These are phyloP conservation scores for Drosophila insularis DNA, from an alignment of 1,140 invertebrate genomes.

Conservation along the genomic window DNA sequence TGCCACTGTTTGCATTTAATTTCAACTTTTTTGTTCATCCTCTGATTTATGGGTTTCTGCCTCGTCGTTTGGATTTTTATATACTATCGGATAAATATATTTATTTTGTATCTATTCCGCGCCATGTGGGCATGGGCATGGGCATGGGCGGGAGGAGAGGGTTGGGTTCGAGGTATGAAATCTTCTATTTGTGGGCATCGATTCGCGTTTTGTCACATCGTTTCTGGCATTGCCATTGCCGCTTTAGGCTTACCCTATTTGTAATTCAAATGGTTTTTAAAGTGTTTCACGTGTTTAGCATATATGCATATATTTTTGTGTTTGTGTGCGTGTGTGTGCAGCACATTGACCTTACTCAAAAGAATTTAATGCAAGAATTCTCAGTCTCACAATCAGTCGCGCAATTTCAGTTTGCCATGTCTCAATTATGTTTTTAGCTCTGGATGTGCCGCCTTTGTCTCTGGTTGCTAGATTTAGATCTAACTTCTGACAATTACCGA, in stretches of 20 bases:
- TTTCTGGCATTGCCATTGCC: slow-evolving; percentile 42
- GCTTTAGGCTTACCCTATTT: slow-evolving; percentile 52
- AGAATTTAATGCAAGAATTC: not conserved
- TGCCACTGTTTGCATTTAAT: slow-evolving; percentile 72
- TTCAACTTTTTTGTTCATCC: slow-evolving; percentile 58
- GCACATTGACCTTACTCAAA: slow-evolving; percentile 34
- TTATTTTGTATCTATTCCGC: slow-evolving; percentile 72
- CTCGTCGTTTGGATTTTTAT: slow-evolving; percentile 4
- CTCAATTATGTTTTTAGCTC: slow-evolving; percentile 45
- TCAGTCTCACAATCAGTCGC: not conserved
- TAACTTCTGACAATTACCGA: slow-evolving; percentile 19
- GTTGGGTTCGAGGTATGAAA: not conserved
- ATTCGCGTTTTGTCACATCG: slow-evolving; percentile 52
- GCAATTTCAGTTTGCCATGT: slow-evolving; percentile 17
- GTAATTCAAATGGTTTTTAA: slow-evolving; percentile 70
- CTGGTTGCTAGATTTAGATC: not conserved
- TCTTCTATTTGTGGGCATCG: slow-evolving; percentile 45
- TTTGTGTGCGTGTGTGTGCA: slow-evolving; percentile 8
- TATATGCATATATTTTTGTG: slow-evolving; percentile 27
- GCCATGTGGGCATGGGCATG: slow-evolving; percentile 14
- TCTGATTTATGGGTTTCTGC: slow-evolving; percentile 72
- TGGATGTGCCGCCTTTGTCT: too few species aligned
- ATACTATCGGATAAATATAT: slow-evolving; percentile 53
- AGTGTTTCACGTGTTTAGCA: slow-evolving; percentile 67
- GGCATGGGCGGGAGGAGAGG: not conserved